Evolutionary conservation across 2,113 vertebrate species (phyloP), one percentile per base, ranked within the genome.

Genomic region (Paralichthys olivaceus): DNA sequence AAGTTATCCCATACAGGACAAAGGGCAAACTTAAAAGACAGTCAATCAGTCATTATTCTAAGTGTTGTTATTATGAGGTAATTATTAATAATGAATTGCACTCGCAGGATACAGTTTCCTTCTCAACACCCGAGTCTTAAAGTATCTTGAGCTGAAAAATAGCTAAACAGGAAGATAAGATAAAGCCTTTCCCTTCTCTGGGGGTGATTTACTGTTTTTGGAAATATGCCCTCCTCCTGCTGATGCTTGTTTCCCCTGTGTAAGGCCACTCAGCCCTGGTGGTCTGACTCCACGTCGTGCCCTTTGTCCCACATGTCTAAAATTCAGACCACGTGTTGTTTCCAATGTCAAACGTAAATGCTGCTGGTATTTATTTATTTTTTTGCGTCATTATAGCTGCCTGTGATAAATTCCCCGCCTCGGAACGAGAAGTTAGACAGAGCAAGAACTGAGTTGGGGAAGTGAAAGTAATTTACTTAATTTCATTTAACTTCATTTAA

Each of bases 291-390:
- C 84, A 72, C 80, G 65, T 70, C 66, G 63, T 92, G 91, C 93
- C 90, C 91, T 93, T 95, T 94, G 91, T 93, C 93, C 92, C 80
- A 90, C 87, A 87, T 90, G 89, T 87, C 80, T 84, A 84, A 91
- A 91, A 90, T 80, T 76, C 91, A 85, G 72, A 93, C 90, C 94
- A 95, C 93, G 93, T 95, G 93, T 92, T 92, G 80, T 90, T 88
- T 90, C 84, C 78, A 83, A 67, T 83, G 85, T 90, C 86, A 92
- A 77, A 89, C 70, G 63, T 19, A 80, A 79, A 12, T 37, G 11
- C 11, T 37, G 54, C 56, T 79, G 74, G 59, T 58, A 63, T 80
- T 70, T 71, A 1, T 34, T 45, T 54, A 2, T 55, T 60, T 7
- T 67, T 73, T 63, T 74, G 8, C 49, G 22, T 53, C 56, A 57